Evolutionary conservation across 2,888 invertebrate species (phyloP).

Genomic region (Polietes domitor): DNA sequence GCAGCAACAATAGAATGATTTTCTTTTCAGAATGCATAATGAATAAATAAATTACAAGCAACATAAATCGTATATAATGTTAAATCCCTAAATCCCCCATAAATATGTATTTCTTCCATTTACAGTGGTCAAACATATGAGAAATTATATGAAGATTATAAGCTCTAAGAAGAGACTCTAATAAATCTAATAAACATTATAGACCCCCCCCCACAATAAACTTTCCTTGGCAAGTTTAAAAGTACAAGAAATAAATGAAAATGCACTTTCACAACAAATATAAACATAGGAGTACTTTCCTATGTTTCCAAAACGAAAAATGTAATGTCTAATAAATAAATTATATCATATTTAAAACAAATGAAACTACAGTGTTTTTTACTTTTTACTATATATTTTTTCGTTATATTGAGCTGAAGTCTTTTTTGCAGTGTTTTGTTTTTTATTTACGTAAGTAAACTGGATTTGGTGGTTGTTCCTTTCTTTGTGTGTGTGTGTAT

Average conservation of each 20-base stretch:
- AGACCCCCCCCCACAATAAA: constrained; percentile 29
- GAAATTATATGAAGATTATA: constrained; percentile 77
- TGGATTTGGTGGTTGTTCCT: neutral
- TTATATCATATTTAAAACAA: constrained; percentile 11
- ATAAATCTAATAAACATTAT: constrained; percentile 2
- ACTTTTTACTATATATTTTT: neutral
- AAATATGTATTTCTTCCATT: constrained; percentile 71
- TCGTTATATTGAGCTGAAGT: neutral
- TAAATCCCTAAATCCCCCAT: constrained; percentile 12
- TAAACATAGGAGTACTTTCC: neutral
- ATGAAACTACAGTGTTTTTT: constrained; percentile 10
- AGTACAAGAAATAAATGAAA: constrained; percentile 6
- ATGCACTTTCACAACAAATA: constrained; percentile 31
- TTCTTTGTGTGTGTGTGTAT: neutral
- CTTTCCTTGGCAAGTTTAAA: constrained; percentile 35
- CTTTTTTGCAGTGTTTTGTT: neutral
- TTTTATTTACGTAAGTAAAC: neutral
- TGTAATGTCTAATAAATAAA: constrained; percentile 23
- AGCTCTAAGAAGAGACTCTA: constrained; percentile 67
- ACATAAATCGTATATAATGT: neutral
- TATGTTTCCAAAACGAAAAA: neutral
- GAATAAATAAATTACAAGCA: no score
- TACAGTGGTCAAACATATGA: constrained; percentile 77
- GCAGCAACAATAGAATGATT: neutral
- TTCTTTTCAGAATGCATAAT: neutral